Base-by-base conservation (phyloP, 2,797 vertebrate genomes). In the Hylomyscus alleni region DNA sequence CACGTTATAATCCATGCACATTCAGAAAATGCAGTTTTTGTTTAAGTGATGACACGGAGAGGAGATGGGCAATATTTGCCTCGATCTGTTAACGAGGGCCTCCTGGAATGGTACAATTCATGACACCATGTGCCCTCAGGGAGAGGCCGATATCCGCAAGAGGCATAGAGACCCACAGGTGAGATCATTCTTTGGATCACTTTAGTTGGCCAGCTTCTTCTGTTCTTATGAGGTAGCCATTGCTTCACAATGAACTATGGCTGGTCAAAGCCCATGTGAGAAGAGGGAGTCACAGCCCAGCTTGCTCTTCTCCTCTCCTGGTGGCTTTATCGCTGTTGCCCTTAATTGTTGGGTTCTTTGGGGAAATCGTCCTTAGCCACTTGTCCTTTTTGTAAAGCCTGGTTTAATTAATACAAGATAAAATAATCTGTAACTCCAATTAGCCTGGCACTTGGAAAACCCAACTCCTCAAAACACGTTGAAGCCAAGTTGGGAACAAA, bases 381-480 rank as follows among this genome's bases (percentile, higher is more conserved):
- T 92, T 85, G 65, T 78, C 56, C 81, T 92, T 88, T 95, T 56
- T 58, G 56, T 26, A 92, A 95, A 93, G 56, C 3, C 50, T 47
- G 62, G 60, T 85, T 93, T 88, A 88, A 86, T 52, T 94, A 94
- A 95, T 86, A 75, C 6, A 72, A 65, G 82, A 65, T 81, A 92
- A 89, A 77, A 84, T 88, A 86, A 88, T 85, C 77, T 56, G 10
- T 40, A 82, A 92, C 77, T 90, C 60, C 73, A 89, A 10, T 67
- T 91, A 67, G 86, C 7, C 17, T 22, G 17, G 26, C 3, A 50
- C 34, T 22, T 87, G 26, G 44, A 82, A 91, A 94, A 78, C 19
- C 67, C 65, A 65, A 19, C 40, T 84, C 22, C 40, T 87, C 44
- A 31, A 34, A 44, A 95, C 34, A 15, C 56, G 14, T 62, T 14